Evolutionary conservation across 2,113 vertebrate genomes (phyloP).

Genomic region (Neomonachus schauinslandi): DNA sequence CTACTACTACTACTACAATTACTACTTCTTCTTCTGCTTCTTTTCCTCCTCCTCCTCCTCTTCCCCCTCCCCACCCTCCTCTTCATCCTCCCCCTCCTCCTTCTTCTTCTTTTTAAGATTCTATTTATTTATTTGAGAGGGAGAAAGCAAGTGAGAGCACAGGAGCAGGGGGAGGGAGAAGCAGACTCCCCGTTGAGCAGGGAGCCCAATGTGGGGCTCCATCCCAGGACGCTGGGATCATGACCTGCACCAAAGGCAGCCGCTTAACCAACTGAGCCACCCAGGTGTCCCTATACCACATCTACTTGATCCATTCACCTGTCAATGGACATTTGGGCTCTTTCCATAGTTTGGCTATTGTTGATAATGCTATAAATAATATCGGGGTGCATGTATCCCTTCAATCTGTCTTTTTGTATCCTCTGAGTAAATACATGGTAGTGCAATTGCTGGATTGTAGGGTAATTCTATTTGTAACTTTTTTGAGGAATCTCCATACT

Average conservation of each 20-base stretch:
- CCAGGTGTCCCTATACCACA: neutral
- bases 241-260: too few species aligned
- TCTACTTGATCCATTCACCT: neutral
- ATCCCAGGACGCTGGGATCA: too few species aligned
- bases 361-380: neutral
- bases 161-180: neutral
- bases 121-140: too few species aligned
- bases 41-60: too few species aligned
- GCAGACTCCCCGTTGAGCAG: too few species aligned
- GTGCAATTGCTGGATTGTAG: too few species aligned
- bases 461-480: neutral
- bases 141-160: neutral
- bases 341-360: neutral
- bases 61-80: too few species aligned
- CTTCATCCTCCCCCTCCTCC: too few species aligned
- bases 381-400: neutral
- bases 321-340: neutral
- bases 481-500: neutral
- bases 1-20: too few species aligned
- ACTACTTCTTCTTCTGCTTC: too few species aligned
- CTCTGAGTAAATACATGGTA: neutral
- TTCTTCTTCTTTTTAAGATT: too few species aligned
- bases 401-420: neutral
- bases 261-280: neutral
- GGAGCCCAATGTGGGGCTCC: too few species aligned